These are phyloP conservation scores for Syngnathus scovelli DNA, from an alignment of 2,113 vertebrate genomes.

Conservation along the genomic window DNA sequence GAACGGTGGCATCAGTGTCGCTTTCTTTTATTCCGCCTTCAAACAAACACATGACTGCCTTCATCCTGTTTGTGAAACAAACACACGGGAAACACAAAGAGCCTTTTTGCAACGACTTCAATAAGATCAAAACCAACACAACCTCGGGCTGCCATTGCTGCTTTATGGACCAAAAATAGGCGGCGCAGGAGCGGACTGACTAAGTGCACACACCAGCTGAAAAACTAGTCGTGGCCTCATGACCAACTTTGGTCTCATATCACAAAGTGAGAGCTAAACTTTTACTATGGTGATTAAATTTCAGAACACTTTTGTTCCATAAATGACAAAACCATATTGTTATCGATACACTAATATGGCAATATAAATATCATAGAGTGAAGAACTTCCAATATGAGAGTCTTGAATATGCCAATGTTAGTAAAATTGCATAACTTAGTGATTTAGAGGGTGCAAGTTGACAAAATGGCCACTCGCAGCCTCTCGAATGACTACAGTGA, in stretches of 20 bases:
- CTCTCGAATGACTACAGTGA: constrained; percentile 4
- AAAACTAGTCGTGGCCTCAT: constrained; percentile 15
- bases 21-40: constrained; percentile 56
- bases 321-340: neutral
- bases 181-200: constrained; percentile 14
- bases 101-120: constrained; percentile 32
- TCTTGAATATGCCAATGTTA: too few relatives aligned
- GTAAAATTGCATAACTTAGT: neutral
- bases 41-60: constrained; percentile 48
- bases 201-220: constrained; percentile 34
- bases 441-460: neutral
- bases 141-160: constrained; percentile 44
- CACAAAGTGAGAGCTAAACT: neutral
- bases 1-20: constrained; percentile 23
- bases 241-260: constrained; percentile 28
- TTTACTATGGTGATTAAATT: neutral
- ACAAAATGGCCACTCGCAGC: neutral
- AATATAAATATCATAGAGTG: too few relatives aligned
- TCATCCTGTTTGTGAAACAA: constrained; percentile 31
- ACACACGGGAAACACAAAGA: constrained; percentile 32
- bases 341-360: neutral
- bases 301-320: neutral
- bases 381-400: too few relatives aligned
- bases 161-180: constrained; percentile 38
- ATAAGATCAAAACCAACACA: constrained; percentile 29